Evolutionary conservation across 1,140 invertebrate species (phyloP), one percentile per base, ranked within the genome.

Genomic region (Glossosoma conforme): DNA sequence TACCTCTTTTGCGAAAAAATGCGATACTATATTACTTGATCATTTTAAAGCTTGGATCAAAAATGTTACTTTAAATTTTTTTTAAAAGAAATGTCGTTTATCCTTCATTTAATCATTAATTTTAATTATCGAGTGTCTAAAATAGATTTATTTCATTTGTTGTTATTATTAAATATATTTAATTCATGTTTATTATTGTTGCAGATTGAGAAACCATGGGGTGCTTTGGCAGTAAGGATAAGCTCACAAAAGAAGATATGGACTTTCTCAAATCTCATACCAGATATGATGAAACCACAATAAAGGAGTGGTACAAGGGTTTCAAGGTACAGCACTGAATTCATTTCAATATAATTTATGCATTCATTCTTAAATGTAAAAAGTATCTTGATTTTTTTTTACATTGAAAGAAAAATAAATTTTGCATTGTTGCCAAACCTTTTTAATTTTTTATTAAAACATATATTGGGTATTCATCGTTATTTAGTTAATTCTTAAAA

Each of bases 301-400:
- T 97, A 70, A 96, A 95, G 70, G 93, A 97, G 76, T 97, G 93
- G 93, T 97, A 97, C 72, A 97, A 96, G 80, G 91, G 91, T 68
- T 96, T 97, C 71, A 92, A 92, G 88, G 91, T 93, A 73, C 82
- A n/a, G n/a, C n/a, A 81, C 61, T n/a, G 35, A 11, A 6, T 13
- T 15, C 15, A 17, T 18, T 45, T 24, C 22, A 42, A 2, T 42
- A 13, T 17, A 8, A 28, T 28, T 28, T 28, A 28, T 28, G n/a
- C 6, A n/a, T n/a, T n/a, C n/a, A n/a, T n/a, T n/a, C n/a, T n/a
- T n/a, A n/a, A n/a, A n/a, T n/a, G n/a, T n/a, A n/a, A n/a, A n/a
- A n/a, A n/a, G n/a, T n/a, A n/a, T n/a, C n/a, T n/a, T n/a, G n/a
- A n/a, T n/a, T n/a, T n/a, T n/a, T n/a, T n/a, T n/a, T n/a, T n/a